Base-by-base conservation (phyloP, 2,888 invertebrate species). In the Lepidocyrtinus sp. region DNA sequence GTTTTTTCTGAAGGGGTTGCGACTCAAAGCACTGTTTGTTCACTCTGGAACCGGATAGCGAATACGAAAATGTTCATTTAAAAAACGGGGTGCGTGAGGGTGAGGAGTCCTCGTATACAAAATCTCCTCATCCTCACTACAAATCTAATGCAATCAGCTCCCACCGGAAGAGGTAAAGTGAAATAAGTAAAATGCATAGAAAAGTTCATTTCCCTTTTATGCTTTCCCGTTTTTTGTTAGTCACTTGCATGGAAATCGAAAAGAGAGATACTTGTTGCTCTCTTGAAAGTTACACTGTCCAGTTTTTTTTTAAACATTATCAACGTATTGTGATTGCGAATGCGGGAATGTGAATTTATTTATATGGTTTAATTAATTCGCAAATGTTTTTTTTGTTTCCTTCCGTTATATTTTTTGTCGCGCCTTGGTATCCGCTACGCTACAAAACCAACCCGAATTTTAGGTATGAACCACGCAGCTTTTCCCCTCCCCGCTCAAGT, bases 401-500 rank as follows among this genome's bases (percentile, higher is more conserved):
- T 12, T 17, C 50, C 17, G 19, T 21, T 64, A 27, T 50, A 21
- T 22, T 26, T 59, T 69, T 73, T 62, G 63, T 22, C 19, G 50
- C 50, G 50, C 15, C 12, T 50, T 50, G 5, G 50, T 50, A n/a
- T 7, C 27, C 19, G 17, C 25, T 7, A 21, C 19, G 17, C 25
- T 46, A 26, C 36, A 21, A 19, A 61, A 65, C n/a, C n/a, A n/a
- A n/a, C n/a, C n/a, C n/a, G n/a, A 75, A 21, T 25, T 80, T 46
- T 71, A 88, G 89, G 81, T 93, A 93, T 89, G 94, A 94, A 87
- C 90, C 84, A 72, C 72, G 94, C 81, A 93, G 93, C 86, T 89
- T 94, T 89, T 92, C 93, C 63, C 95, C 95, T 65, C 95, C 95
- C 70, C 91, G 94, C 87, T 93, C 95, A 82, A 93, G 93, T 87